phyloP scores from a whole-genome alignment of 2,797 vertebrate genomes.

The Gila robusta region DNA sequence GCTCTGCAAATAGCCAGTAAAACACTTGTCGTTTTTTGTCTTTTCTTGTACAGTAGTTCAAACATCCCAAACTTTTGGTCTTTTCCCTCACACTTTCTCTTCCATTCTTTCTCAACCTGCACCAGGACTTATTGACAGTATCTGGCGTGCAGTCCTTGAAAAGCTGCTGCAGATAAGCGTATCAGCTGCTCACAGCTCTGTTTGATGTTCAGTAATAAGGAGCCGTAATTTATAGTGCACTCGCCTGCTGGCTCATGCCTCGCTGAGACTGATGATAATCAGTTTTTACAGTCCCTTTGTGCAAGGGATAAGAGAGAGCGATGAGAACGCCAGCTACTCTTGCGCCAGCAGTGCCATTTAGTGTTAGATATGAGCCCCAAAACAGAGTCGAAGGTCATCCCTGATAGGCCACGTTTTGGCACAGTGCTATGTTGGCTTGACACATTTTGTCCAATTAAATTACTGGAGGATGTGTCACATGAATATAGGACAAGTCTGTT shows the following conservation, averaged over 20 bases:
- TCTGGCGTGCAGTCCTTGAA: constrained; percentile 56
- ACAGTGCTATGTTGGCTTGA: constrained; percentile 16
- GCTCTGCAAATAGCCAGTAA: constrained; percentile 5
- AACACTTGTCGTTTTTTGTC: constrained; percentile 13
- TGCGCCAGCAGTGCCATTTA: constrained; percentile 37
- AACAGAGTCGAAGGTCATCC: constrained; percentile 22
- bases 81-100: constrained; percentile 6
- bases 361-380: constrained; percentile 20
- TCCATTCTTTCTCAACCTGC: constrained; percentile 8
- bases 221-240: constrained; percentile 68
- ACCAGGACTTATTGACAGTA: constrained; percentile 47
- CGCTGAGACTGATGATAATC: constrained; percentile 23
- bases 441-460: constrained; percentile 6
- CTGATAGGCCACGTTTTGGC: constrained; percentile 26
- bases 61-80: constrained; percentile 22
- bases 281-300: constrained; percentile 37
- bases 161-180: constrained; percentile 68
- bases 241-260: constrained; percentile 48
- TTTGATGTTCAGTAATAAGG: constrained; percentile 67
- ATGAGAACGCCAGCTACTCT: constrained; percentile 11
- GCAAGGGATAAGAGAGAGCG: constrained; percentile 22
- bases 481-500: not conserved
- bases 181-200: constrained; percentile 65
- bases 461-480: constrained; percentile 10
- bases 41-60: constrained; percentile 2